Base-by-base conservation (phyloP, 2,113 vertebrate genomes). In the Petromus typicus region DNA sequence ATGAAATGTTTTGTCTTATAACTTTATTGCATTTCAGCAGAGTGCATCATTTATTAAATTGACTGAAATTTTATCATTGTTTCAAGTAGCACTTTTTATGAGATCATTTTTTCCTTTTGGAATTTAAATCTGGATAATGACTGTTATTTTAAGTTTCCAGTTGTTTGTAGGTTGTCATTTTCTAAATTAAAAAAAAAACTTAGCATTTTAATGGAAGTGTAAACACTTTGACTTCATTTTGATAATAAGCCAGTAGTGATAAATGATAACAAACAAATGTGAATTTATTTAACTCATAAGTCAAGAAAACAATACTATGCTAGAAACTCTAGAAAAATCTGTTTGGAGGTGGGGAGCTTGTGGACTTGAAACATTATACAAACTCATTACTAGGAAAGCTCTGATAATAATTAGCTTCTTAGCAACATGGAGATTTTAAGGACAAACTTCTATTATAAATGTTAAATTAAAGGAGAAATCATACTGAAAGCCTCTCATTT, bases 221-320 rank as follows among this genome's bases (percentile, higher is more conserved):
- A 94, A 96, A 84, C 45, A 84, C 51, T 34, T 82, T 89, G 66
- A 93, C 81, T 96, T 95, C 91, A 93, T 96, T 95, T 89, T 96
- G 86, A 93, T 95, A 93, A 94, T 87, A 54, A 93, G n/a, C 34
- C 40, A 22, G 34, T 48, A 63, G 43, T 76, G 61, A 96, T 91
- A 96, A 95, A 89, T 89, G 86, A 93, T 89, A 83, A 86, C 64
- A 92, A 92, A 93, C 59, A 95, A 97, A 93, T 90, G 80, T 81
- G 59, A 13, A 32, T 78, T 92, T 64, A 96, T 90, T 95, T 57
- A 57, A 93, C 45, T 57, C 45, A 71, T 83, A 91, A 91, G 20
- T 86, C 92, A 91, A 64, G 54, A 93, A 95, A 91, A 88, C 30
- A 91, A 78, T 89, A 95, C 95, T 89, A 71, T 20, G 6, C 64